These are phyloP conservation scores for Melinopterus prodromus DNA, from an alignment of 2,888 invertebrate genomes.

Conservation along the genomic window DNA sequence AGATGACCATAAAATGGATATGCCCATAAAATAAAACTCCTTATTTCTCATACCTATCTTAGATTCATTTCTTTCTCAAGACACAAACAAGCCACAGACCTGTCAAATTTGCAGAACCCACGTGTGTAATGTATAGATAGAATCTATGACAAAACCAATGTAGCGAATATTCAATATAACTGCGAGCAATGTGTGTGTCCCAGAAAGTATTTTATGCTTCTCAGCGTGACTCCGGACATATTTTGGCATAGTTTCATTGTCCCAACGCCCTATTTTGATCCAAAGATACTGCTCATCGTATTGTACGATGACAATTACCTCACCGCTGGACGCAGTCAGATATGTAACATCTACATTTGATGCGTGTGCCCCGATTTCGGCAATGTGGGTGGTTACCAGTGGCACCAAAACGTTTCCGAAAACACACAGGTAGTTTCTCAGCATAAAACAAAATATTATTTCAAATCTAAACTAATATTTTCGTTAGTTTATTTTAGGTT, in stretches of 20 bases:
- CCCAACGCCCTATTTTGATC: constrained; percentile 36
- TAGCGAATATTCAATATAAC: not conserved
- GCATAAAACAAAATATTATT: not conserved
- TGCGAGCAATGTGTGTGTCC: constrained; percentile 16
- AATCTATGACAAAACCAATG: not conserved
- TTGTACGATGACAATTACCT: constrained; percentile 41
- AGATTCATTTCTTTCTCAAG: too few relatives aligned
- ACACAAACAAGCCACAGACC: too few relatives aligned
- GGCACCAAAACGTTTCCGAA: constrained; percentile 26
- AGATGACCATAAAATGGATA: too few relatives aligned
- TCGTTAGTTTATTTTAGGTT: constrained; percentile 6
- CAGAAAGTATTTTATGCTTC: constrained; percentile 12
- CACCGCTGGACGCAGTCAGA: constrained; percentile 34
- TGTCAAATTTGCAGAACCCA: too few relatives aligned
- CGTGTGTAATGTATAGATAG: not conserved
- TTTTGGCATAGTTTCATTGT: constrained; percentile 39
- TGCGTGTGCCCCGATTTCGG: constrained; percentile 31
- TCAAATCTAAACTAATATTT: not conserved
- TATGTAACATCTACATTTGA: constrained; percentile 42
- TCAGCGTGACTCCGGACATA: constrained; percentile 34
- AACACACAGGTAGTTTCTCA: constrained; percentile 20
- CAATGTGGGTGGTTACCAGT: constrained; percentile 44
- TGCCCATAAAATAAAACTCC: too few relatives aligned
- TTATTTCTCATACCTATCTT: too few relatives aligned
- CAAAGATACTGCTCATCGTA: constrained; percentile 36